phyloP scores from a whole-genome alignment of 92 coral and sea anemone species.

The Parazoanthus atlanticus region DNA sequence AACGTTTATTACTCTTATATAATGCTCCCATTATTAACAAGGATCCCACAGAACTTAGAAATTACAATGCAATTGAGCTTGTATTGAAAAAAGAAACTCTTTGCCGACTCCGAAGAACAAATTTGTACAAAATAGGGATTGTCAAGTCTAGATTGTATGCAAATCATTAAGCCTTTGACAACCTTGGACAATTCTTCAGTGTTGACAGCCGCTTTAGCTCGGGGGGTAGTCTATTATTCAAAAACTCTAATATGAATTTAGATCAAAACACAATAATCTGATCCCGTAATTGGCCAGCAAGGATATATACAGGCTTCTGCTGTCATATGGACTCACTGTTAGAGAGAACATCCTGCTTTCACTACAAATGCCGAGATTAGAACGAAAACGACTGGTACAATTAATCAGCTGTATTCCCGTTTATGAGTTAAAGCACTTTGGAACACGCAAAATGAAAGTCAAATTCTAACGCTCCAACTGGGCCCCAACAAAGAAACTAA shows the following conservation, averaged over 20 bases:
- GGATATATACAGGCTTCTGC: slow-evolving; percentile 21
- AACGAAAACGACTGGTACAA: slow-evolving; percentile 16
- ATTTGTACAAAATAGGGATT: slow-evolving; percentile 19
- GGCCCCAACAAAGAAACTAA: slow-evolving; percentile 17
- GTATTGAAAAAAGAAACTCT: neutral
- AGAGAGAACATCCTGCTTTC: neutral
- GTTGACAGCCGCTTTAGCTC: slow-evolving; percentile 29
- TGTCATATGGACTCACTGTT: neutral
- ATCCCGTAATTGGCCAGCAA: slow-evolving; percentile 38
- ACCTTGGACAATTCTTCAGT: neutral
- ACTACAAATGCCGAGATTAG: neutral
- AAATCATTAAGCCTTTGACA: slow-evolving; percentile 26
- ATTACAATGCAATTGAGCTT: neutral
- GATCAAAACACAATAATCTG: slow-evolving; percentile 26
- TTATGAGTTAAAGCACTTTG: neutral
- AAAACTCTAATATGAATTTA: slow-evolving; percentile 27
- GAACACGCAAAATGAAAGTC: slow-evolving; percentile 10
- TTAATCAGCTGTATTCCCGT: neutral
- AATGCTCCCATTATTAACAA: slow-evolving; percentile 4
- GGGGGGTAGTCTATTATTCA: slow-evolving; percentile 37
- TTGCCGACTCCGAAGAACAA: neutral
- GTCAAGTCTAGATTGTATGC: slow-evolving; percentile 46
- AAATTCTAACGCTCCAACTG: slow-evolving; percentile 20
- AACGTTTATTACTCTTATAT: slow-evolving; percentile 1
- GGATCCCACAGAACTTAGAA: neutral